Conservation (phyloP, 2,797 vertebrate genomes). For the Syngnathus rostellatus region DNA sequence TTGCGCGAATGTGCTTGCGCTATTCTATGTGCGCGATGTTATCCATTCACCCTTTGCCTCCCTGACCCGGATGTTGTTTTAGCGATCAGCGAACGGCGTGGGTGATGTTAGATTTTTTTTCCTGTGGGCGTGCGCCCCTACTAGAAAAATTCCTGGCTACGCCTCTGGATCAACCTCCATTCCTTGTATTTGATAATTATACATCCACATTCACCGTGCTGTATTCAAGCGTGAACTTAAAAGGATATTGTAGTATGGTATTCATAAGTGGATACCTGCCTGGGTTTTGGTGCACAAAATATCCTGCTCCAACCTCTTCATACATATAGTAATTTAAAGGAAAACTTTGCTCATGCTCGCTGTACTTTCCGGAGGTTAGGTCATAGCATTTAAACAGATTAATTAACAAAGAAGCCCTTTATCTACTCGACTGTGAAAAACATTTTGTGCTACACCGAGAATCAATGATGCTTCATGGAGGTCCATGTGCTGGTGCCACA, state of each 20-base stretch:
- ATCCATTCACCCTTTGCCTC: too few species aligned
- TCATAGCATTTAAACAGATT: background rate
- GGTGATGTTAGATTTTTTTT: too few species aligned
- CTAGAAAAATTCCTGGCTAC: too few species aligned
- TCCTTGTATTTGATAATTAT: background rate
- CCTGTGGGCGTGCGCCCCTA: too few species aligned
- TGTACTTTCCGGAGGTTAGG: too few species aligned
- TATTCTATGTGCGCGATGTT: too few species aligned
- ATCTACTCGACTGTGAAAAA: background rate
- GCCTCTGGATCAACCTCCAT: background rate
- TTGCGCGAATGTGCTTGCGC: too few species aligned
- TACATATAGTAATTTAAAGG: background rate
- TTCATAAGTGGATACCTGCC: too few species aligned
- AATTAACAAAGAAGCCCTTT: background rate
- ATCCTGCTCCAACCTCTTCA: background rate
- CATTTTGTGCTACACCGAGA: background rate
- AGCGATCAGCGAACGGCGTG: too few species aligned
- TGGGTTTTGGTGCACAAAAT: background rate
- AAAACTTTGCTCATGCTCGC: background rate
- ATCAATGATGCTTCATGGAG: slow-evolving; percentile 29
- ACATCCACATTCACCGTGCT: background rate
- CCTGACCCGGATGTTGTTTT: too few species aligned
- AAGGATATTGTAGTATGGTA: background rate
- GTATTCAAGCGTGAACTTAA: background rate
- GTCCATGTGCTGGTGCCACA: slow-evolving; percentile 14